A percentile compares a stretch with the other conserved stretches of the same genome.
These are phyloP conservation scores for Dioctria rufipes DNA, from an alignment of 2,888 invertebrate genomes.

Conservation along the genomic window DNA sequence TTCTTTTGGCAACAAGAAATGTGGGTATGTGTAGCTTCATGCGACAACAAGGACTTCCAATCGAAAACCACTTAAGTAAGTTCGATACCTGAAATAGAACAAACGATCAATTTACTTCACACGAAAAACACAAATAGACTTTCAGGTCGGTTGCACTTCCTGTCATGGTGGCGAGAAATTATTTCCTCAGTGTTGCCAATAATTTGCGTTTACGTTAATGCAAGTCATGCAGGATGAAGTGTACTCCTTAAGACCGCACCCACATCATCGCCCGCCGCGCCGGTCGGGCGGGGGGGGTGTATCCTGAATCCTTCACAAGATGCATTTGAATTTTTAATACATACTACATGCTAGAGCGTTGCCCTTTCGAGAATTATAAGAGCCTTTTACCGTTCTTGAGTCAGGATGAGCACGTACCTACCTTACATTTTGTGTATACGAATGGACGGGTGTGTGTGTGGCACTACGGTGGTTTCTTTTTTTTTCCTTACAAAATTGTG, in stretches of 20 bases:
- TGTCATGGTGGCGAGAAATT: not conserved
- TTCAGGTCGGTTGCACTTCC: not conserved
- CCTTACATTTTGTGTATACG: not conserved
- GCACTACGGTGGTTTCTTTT: not conserved
- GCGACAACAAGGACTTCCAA: not conserved
- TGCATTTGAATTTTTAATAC: constrained; percentile 35
- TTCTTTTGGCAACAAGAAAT: too few species aligned
- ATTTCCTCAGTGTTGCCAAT: constrained; percentile 11
- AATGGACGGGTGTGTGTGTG: not conserved
- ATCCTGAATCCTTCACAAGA: constrained; percentile 1
- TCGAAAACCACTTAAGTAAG: constrained; percentile 24
- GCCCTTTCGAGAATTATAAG: constrained; percentile 34
- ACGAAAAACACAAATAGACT: not conserved
- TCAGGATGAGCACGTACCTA: constrained; percentile 34
- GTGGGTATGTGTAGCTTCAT: too few species aligned
- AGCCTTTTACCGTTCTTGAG: constrained; percentile 23
- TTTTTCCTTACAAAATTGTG: constrained; percentile 1
- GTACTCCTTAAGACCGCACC: not conserved
- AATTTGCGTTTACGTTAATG: constrained; percentile 37
- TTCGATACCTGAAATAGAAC: constrained; percentile 16
- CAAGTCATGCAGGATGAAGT: constrained; percentile 3
- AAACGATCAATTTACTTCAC: not conserved
- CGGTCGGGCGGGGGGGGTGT: not conserved
- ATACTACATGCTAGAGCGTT: constrained; percentile 18
- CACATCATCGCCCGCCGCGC: too few species aligned